Evolutionary conservation across 2,888 invertebrate genomes (phyloP).

Genomic region (Macrophya alboannulata): DNA sequence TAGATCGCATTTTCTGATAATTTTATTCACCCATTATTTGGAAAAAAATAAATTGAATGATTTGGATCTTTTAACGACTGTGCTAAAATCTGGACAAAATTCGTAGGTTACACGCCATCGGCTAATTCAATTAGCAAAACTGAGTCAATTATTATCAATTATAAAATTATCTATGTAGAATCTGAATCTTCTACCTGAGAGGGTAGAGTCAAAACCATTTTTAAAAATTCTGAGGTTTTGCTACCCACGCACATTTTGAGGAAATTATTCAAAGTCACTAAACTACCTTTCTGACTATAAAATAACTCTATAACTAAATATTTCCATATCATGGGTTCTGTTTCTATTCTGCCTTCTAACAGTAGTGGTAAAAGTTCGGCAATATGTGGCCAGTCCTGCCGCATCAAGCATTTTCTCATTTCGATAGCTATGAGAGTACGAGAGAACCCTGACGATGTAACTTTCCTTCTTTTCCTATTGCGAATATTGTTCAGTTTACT

Average conservation of each 20-base stretch:
- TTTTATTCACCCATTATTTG: background rate
- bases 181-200: background rate
- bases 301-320: constrained; percentile 20
- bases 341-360: constrained; percentile 44
- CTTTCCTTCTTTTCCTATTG: constrained; percentile 12
- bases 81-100: no score
- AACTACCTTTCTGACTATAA: constrained; percentile 5
- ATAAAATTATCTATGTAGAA: constrained; percentile 4
- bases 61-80: no score
- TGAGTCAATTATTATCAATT: background rate
- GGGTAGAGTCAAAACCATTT: constrained; percentile 22
- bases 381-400: constrained; percentile 34
- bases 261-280: constrained; percentile 20
- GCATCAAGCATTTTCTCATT: constrained; percentile 48
- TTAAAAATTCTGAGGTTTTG: constrained; percentile 9
- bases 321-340: constrained; percentile 47
- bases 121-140: background rate
- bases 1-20: background rate
- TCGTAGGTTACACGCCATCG: no score
- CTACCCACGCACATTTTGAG: constrained; percentile 36
- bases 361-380: constrained; percentile 25
- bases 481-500: constrained; percentile 33
- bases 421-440: constrained; percentile 21
- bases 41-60: no score
- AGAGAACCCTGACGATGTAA: constrained; percentile 47